A percentile compares a stretch with the other conserved stretches of the same genome.
These are phyloP conservation scores for Ophion ellenae DNA, from an alignment of 2,888 invertebrate species.

Conservation along the genomic window DNA sequence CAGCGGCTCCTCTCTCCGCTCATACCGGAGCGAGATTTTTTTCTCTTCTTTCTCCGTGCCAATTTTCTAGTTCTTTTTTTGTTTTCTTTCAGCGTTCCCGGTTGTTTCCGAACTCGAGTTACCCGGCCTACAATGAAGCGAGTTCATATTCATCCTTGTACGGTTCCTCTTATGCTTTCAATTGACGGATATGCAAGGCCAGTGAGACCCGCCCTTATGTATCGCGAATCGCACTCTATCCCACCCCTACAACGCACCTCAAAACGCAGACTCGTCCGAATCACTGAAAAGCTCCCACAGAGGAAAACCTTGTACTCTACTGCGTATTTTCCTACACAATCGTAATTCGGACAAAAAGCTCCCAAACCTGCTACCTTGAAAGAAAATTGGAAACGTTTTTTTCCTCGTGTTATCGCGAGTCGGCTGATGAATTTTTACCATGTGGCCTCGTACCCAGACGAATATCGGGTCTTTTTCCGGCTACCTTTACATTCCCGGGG, in stretches of 20 bases:
- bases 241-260: slow-evolving; percentile 34
- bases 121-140: slow-evolving; percentile 50
- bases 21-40: slow-evolving; percentile 36
- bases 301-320: slow-evolving; percentile 22
- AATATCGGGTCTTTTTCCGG: background rate
- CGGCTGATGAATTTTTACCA: slow-evolving; percentile 52
- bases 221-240: slow-evolving; percentile 34
- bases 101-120: slow-evolving; percentile 60
- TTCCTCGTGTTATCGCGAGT: slow-evolving; percentile 29
- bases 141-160: slow-evolving; percentile 41
- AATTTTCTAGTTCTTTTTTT: slow-evolving; percentile 37
- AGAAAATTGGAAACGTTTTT: slow-evolving; percentile 20
- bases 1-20: slow-evolving; percentile 20
- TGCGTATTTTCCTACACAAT: slow-evolving; percentile 20
- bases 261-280: slow-evolving; percentile 33
- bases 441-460: slow-evolving; percentile 17
- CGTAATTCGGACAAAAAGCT: slow-evolving; percentile 49
- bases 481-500: slow-evolving; percentile 1
- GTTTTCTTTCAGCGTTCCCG: slow-evolving; percentile 44
- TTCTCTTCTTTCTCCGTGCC: slow-evolving; percentile 40
- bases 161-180: slow-evolving; percentile 53
- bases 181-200: slow-evolving; percentile 49
- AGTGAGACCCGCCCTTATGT: slow-evolving; percentile 6
- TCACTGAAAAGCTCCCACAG: slow-evolving; percentile 42
- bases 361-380: background rate